phyloP scores from a whole-genome alignment of 1,140 invertebrate genomes.

The Formica exsecta region DNA sequence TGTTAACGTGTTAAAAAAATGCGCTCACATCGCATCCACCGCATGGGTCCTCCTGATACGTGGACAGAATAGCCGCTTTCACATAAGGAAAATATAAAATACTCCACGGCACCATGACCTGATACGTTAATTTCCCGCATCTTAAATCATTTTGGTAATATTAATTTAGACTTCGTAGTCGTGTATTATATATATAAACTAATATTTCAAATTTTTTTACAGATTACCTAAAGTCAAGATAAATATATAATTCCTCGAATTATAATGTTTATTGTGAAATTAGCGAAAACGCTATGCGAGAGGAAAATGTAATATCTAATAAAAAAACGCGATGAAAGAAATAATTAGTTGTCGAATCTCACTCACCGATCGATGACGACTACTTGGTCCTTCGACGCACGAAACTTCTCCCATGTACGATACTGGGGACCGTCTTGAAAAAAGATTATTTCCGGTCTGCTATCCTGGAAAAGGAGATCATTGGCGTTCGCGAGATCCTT shows the following conservation, averaged over 20 bases:
- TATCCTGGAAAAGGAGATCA: slow-evolving; percentile 41
- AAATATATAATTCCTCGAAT: too few relatives aligned
- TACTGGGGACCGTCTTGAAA: slow-evolving; percentile 76
- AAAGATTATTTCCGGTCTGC: slow-evolving; percentile 70
- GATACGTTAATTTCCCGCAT: slow-evolving; percentile 82
- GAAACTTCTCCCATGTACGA: slow-evolving; percentile 76
- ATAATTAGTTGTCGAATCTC: too few relatives aligned
- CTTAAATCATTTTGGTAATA: slow-evolving; percentile 70
- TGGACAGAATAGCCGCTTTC: slow-evolving; percentile 83
- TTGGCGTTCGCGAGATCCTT: slow-evolving; percentile 26
- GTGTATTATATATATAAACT: too few relatives aligned
- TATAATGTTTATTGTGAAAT: too few relatives aligned
- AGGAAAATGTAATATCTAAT: too few relatives aligned
- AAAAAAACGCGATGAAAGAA: too few relatives aligned
- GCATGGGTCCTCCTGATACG: slow-evolving; percentile 83
- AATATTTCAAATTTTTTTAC: too few relatives aligned
- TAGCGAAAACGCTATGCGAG: too few relatives aligned
- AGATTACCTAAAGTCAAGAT: too few relatives aligned
- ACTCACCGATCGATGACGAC: slow-evolving; percentile 80
- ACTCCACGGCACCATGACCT: slow-evolving; percentile 84
- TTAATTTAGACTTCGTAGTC: neutral
- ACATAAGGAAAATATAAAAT: slow-evolving; percentile 84
- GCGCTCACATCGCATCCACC: slow-evolving; percentile 76
- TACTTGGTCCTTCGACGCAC: slow-evolving; percentile 80
- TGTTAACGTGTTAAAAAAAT: neutral